A percentile compares a stretch with the other conserved stretches of the same genome.
Conservation (phyloP, 1,140 invertebrate species). For the Zophobas morio region DNA sequence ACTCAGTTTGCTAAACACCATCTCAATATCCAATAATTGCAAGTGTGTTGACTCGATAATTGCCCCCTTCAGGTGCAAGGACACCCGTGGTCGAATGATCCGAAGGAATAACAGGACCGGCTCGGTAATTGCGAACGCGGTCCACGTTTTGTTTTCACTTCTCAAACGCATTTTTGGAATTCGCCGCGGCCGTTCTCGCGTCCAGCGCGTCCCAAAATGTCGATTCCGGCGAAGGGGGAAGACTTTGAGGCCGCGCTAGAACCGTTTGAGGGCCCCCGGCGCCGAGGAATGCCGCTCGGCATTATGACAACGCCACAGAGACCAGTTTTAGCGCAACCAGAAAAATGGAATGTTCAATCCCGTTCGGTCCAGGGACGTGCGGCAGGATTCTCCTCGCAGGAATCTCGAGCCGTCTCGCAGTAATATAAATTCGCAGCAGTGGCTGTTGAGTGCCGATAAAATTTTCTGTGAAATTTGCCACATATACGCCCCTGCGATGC, state of each 20-base stretch:
- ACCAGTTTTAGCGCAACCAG: constrained; percentile 39
- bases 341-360: constrained; percentile 40
- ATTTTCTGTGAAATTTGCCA: constrained; percentile 56
- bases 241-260: no score
- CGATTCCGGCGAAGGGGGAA: neutral
- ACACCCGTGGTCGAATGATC: constrained; percentile 12
- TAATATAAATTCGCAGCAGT: constrained; percentile 32
- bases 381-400: constrained; percentile 25
- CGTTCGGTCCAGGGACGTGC: constrained; percentile 23
- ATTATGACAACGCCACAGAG: constrained; percentile 41
- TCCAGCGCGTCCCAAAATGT: constrained; percentile 16
- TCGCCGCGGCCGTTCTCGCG: constrained; percentile 1
- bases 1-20: constrained; percentile 12
- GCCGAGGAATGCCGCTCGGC: constrained; percentile 33
- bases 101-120: constrained; percentile 24
- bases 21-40: constrained; percentile 33
- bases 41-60: constrained; percentile 40
- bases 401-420: constrained; percentile 29
- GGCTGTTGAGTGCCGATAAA: constrained; percentile 47
- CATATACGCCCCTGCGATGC: constrained; percentile 45
- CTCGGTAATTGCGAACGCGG: constrained; percentile 14
- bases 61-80: constrained; percentile 38
- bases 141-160: constrained; percentile 32
- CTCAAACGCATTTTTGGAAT: constrained; percentile 38
- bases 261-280: neutral